Evolutionary conservation across 2,113 vertebrate genomes (phyloP).

Genomic region (Hoplias malabaricus): DNA sequence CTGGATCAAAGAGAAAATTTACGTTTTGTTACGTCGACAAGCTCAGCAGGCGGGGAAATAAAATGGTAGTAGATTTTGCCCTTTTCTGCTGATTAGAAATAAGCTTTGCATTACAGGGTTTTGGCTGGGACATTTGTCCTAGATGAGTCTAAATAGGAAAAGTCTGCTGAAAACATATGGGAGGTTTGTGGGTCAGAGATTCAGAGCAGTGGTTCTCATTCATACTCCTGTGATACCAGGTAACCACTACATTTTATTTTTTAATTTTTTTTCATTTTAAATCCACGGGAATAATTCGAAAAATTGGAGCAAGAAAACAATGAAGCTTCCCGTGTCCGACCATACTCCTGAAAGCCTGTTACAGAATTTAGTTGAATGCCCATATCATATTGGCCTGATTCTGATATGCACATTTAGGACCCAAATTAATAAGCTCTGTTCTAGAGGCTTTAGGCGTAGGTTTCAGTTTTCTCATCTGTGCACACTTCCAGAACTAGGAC

Average conservation of each 20-base stretch:
- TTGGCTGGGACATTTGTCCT: background rate
- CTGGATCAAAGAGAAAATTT: slow-evolving; percentile 99
- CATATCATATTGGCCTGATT: background rate
- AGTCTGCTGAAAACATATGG: background rate
- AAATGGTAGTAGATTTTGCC: background rate
- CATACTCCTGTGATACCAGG: background rate
- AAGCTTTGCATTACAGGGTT: background rate
- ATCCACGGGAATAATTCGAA: background rate
- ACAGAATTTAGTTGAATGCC: background rate
- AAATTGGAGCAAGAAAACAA: background rate
- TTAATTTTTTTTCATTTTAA: background rate
- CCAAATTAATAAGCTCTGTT: background rate
- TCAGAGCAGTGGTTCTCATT: slow-evolving; percentile 4
- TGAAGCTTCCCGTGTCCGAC: background rate
- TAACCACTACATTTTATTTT: slow-evolving; percentile 6
- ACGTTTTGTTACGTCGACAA: slow-evolving; percentile 91
- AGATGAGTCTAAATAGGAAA: slow-evolving; percentile 3
- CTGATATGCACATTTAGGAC: background rate
- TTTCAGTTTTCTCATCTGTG: background rate
- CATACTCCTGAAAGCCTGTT: background rate
- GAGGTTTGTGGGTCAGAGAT: background rate
- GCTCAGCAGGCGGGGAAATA: slow-evolving; percentile 95
- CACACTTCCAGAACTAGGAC: background rate
- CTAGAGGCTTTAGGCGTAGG: background rate
- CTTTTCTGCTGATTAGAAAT: background rate